Percentiles rank a stretch among this genome's conserved stretches.
Conservation (phyloP, 2,797 vertebrate genomes). For the Muraenolepis orangiensis region DNA sequence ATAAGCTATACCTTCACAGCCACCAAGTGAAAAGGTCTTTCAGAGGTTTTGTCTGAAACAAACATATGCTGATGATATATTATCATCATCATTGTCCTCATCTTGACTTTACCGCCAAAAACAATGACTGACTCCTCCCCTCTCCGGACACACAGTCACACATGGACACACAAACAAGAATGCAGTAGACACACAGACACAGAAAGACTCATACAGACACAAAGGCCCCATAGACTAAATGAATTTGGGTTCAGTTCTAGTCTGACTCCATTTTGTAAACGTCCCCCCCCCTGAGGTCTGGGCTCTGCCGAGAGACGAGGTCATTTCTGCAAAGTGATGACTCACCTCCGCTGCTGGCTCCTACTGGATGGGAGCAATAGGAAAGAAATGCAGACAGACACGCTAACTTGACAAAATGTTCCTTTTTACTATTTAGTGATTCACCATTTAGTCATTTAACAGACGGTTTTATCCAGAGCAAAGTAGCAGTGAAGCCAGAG, state of each 20-base stretch:
- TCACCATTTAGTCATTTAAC: not conserved
- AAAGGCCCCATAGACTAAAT: not conserved
- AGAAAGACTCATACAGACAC: not conserved
- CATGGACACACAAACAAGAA: conserved; percentile 6
- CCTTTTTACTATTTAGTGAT: not conserved
- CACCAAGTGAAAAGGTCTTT: not conserved
- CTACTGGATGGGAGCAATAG: not conserved
- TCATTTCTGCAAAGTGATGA: not conserved
- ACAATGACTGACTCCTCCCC: too few relatives aligned
- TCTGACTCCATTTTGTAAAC: not conserved
- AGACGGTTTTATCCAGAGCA: not conserved
- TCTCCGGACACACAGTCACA: too few relatives aligned
- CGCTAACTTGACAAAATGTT: not conserved
- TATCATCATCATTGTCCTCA: not conserved
- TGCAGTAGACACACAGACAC: not conserved
- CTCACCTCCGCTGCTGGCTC: not conserved
- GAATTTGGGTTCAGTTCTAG: not conserved
- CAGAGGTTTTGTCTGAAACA: conserved; percentile 38
- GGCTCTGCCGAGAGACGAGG: not conserved
- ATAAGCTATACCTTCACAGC: not conserved
- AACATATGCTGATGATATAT: conserved; percentile 20
- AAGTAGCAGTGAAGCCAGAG: too few relatives aligned
- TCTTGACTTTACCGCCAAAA: conserved; percentile 31
- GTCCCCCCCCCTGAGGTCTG: too few relatives aligned
- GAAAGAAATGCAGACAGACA: not conserved